Base-by-base conservation (phyloP, 2,797 vertebrate genomes). In the Paedocypris micromegethes region DNA sequence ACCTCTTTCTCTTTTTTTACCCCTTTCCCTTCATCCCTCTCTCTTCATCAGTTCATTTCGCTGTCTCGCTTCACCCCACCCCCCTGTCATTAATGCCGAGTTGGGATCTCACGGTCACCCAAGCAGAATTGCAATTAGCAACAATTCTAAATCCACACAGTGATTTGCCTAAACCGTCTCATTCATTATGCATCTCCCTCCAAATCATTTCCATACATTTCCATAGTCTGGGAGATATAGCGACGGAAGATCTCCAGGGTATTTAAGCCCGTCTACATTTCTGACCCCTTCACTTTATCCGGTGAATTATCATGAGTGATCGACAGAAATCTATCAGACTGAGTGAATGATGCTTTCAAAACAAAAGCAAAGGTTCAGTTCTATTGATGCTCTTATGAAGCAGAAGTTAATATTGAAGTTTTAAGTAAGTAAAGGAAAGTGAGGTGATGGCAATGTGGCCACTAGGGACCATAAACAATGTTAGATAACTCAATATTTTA, bases 191-290 rank as follows among this genome's bases (percentile, higher is more conserved):
- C 75, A 77, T 73, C 65, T 46, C 58, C 70, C 62, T 52, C 55
- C n/a, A 63, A 72, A 77, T 79, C 37, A 79, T 79, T 77, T 79
- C 78, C 78, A 77, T 77, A 77, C 68, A 77, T 79, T 79, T 77
- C 67, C 77, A 73, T 74, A 66, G 23, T 61, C 57, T 58, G 47
- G 54, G 23, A 56, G 48, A 60, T 55, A 60, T 60, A 55, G 55
- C 59, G 53, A 64, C 48, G 71, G 58, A 69, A 59, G 62, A 66
- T 46, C 23, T 48, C 23, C 40, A 63, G 57, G 52, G 58, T 52
- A 50, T 57, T 42, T 52, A 47, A 62, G 68, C 58, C 57, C 37
- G 42, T 43, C 61, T 53, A 46, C 41, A n/a, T 47, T 45, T 9
- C 38, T 52, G 41, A 5, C 53, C 55, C 9, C 39, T 4, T 41